These are phyloP conservation scores for Hyposoter didymator DNA, from an alignment of 2,888 invertebrate species.

Conservation along the genomic window DNA sequence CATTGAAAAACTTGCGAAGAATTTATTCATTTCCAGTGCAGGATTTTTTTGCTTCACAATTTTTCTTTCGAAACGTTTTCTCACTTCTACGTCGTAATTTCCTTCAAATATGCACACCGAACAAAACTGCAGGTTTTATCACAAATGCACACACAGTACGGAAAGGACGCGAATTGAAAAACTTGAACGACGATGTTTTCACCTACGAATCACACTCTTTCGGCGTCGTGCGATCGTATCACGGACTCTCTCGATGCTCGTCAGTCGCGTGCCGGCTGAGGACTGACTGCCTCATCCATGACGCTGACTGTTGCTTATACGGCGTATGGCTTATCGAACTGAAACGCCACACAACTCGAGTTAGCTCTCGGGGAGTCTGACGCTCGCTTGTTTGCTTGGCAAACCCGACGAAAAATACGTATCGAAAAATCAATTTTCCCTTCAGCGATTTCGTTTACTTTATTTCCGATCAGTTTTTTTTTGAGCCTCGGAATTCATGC, in stretches of 20 bases:
- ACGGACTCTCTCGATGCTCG: conserved; percentile 73
- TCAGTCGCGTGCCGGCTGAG: conserved; percentile 80
- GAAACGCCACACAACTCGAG: conserved; percentile 61
- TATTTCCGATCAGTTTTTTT: conserved; percentile 7
- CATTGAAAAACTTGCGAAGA: not conserved
- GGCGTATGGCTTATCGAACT: conserved; percentile 71
- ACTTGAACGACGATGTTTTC: not conserved
- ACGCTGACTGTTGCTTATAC: conserved; percentile 78
- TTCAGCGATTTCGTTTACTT: not conserved
- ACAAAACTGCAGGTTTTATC: conserved; percentile 29
- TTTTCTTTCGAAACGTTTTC: not conserved
- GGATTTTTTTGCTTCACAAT: not conserved
- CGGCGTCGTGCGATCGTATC: conserved; percentile 33
- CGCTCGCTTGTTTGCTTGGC: conserved; percentile 29
- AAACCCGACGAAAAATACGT: not conserved
- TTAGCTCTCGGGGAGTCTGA: conserved; percentile 34
- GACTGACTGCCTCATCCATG: conserved; percentile 79
- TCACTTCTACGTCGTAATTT: conserved; percentile 13
- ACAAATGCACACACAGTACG: conserved; percentile 3
- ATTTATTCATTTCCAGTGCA: not conserved
- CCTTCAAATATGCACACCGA: not conserved
- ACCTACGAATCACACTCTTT: conserved; percentile 17
- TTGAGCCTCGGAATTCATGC: too few species aligned
- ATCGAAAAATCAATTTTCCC: conserved; percentile 2
- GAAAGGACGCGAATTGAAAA: not conserved